These are phyloP conservation scores for Lepidochrysops patricia DNA, from an alignment of 2,888 invertebrate genomes.

Conservation along the genomic window DNA sequence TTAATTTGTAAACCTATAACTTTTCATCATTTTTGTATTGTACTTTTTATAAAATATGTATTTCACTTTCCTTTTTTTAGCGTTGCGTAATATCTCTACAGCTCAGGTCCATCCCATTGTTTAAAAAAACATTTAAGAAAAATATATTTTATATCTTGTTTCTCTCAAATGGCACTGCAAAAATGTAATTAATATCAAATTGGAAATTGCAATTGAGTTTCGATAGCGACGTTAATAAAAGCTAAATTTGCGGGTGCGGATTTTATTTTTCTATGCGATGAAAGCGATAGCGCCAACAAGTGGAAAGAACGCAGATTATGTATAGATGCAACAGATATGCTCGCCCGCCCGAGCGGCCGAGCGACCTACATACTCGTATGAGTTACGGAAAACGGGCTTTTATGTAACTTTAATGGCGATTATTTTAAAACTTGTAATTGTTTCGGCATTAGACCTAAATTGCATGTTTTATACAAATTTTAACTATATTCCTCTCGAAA, in stretches of 20 bases:
- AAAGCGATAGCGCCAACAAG: slow-evolving; percentile 14
- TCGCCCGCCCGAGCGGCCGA: background rate
- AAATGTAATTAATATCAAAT: too few species aligned
- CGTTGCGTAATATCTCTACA: background rate
- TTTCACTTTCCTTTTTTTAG: background rate
- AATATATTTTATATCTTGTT: background rate
- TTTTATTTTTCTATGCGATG: slow-evolving; percentile 4
- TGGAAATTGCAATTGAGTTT: too few species aligned
- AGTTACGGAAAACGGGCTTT: slow-evolving; percentile 2
- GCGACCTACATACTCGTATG: slow-evolving; percentile 12
- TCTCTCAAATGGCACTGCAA: background rate
- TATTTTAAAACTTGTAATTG: background rate
- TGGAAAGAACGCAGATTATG: slow-evolving; percentile 14
- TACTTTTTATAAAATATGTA: too few species aligned
- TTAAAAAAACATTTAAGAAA: background rate
- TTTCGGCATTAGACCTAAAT: background rate
- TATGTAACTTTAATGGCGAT: background rate
- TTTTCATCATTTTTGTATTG: too few species aligned
- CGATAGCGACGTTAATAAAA: background rate
- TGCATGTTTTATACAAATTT: background rate
- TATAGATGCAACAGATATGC: slow-evolving; percentile 14
- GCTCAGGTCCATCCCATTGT: background rate
- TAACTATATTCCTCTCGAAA: too few species aligned
- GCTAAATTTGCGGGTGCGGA: background rate
- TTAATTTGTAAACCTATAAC: background rate